Conservation (phyloP, 2,113 vertebrate species). For the Triplophysa siluroides region DNA sequence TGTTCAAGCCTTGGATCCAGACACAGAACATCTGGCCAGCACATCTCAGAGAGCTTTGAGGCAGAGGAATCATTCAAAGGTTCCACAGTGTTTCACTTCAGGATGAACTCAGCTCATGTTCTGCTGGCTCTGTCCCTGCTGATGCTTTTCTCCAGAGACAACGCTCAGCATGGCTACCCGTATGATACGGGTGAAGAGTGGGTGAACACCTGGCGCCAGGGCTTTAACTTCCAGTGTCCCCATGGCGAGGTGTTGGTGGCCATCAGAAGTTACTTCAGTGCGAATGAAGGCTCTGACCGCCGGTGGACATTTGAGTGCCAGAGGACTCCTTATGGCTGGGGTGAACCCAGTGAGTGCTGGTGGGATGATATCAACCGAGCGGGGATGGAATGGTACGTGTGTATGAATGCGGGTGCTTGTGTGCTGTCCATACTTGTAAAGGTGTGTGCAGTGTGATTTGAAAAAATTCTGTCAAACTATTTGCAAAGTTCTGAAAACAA, state of each 20-base stretch:
- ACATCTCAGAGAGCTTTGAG: slow-evolving; percentile 75
- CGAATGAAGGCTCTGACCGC: slow-evolving; percentile 88
- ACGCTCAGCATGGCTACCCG: slow-evolving; percentile 76
- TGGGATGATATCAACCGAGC: slow-evolving; percentile 97
- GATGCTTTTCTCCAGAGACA: slow-evolving; percentile 59
- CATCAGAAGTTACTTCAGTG: slow-evolving; percentile 86
- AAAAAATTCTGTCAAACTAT: too few species aligned
- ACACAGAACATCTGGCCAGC: slow-evolving; percentile 89
- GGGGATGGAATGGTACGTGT: slow-evolving; percentile 89
- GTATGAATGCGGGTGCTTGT: slow-evolving; percentile 15
- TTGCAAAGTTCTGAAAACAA: too few species aligned
- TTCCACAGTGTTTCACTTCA: slow-evolving; percentile 55
- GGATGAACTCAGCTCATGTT: slow-evolving; percentile 78
- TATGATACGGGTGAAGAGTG: slow-evolving; percentile 80
- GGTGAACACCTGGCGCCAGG: slow-evolving; percentile 88
- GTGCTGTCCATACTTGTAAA: background rate
- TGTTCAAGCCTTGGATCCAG: slow-evolving; percentile 74
- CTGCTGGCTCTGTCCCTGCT: slow-evolving; percentile 73
- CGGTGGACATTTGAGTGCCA: slow-evolving; percentile 93
- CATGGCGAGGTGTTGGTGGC: slow-evolving; percentile 90
- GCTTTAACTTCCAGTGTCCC: slow-evolving; percentile 96
- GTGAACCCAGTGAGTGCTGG: slow-evolving; percentile 94
- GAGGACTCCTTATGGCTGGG: slow-evolving; percentile 81
- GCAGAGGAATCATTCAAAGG: slow-evolving; percentile 56
- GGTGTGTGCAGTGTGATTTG: too few species aligned